A percentile compares a stretch with the other conserved stretches of the same genome.
These are phyloP conservation scores for Nycticryphes semicollaris DNA, from an alignment of 2,113 vertebrate species.

Conservation along the genomic window DNA sequence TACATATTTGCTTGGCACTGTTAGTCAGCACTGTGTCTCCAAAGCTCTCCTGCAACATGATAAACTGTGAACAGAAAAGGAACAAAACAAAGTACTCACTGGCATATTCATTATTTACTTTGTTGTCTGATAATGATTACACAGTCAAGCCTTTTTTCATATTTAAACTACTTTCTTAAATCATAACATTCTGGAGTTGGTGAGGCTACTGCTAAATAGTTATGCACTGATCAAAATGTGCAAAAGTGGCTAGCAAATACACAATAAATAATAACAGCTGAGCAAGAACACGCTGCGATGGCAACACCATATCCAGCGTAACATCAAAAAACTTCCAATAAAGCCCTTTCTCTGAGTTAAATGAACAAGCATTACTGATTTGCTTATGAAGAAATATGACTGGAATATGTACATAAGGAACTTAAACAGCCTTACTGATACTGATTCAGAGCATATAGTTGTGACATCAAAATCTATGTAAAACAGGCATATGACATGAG, in stretches of 20 bases:
- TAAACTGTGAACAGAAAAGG: not conserved
- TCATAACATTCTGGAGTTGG: not conserved
- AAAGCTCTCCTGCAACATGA: not conserved
- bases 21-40: not conserved
- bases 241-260: constrained; percentile 5
- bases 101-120: not conserved
- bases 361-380: not conserved
- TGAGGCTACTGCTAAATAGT: not conserved
- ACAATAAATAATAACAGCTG: not conserved
- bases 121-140: not conserved
- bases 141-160: not conserved
- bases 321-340: not conserved
- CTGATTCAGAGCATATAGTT: not conserved
- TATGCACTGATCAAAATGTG: not conserved
- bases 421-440: not conserved
- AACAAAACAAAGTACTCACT: not conserved
- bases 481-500: not conserved
- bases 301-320: not conserved
- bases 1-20: not conserved
- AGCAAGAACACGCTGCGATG: not conserved
- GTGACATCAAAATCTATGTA: not conserved
- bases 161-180: constrained; percentile 27
- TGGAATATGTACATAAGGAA: not conserved
- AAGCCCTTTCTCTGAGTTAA: not conserved
- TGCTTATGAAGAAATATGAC: not conserved